Evolutionary conservation across 2,797 vertebrate species (phyloP), one percentile per base, ranked within the genome.

Genomic region (Sylvia borin): DNA sequence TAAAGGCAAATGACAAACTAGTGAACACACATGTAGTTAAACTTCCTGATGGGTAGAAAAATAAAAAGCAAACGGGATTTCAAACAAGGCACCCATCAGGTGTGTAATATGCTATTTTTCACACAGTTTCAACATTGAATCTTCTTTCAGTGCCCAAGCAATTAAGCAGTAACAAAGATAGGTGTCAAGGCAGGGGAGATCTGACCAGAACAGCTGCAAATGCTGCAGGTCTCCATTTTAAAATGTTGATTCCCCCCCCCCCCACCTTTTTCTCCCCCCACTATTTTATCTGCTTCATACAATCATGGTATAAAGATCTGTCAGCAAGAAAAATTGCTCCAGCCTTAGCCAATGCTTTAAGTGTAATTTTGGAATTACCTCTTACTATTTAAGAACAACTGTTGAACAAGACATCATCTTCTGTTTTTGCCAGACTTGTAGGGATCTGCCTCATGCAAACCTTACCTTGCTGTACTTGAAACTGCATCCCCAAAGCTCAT

Each of bases 151-250:
- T 50, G 25, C 16, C 9, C 10, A 66, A 76, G 29, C 7, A 64
- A 66, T 34, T 66, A 45, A 68, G 10, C 38, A 86, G 27, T 62
- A 54, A 25, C 16, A 81, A 55, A 70, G 20, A 11, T 17, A 36
- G 8, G 11, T n/a, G 16, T 14, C 7, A 32, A 25, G 36, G 14
- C 2, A 1, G 9, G 19, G 12, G 8, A 0, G 0, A 42, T 32
- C 18, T 67, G 34, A 13, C 16, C 5, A 3, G 27, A 53, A 68
- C 4, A 66, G 5, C 4, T 13, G 67, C 4, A 48, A 38, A 45
- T 18, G 4, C 40, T 68, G 10, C 32, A 58, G 31, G 4, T 61
- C 85, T 85, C 31, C 7, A 38, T 38, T 38, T 19, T 15, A 6
- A 79, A 29, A 26, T 13, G 13, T 14, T 88, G 40, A 9, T 20